phyloP scores from a whole-genome alignment of 2,888 invertebrate species.

The Apamea epomidion region DNA sequence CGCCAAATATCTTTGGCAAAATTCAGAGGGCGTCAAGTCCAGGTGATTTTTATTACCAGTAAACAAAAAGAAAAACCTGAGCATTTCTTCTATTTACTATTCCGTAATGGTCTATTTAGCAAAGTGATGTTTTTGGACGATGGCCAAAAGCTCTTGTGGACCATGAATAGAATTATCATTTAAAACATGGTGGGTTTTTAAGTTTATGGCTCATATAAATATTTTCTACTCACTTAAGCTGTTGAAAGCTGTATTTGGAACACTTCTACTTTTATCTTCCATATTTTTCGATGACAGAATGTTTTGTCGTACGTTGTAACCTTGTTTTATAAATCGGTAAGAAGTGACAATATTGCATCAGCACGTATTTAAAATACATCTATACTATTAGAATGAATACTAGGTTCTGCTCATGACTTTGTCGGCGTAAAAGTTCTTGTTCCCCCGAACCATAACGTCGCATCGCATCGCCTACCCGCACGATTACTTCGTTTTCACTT shows the following conservation, averaged over 20 bases:
- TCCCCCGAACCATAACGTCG: too few species aligned
- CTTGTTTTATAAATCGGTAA: conserved; percentile 1
- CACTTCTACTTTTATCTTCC: neutral
- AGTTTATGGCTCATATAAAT: conserved; percentile 15
- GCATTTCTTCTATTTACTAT: conserved; percentile 7
- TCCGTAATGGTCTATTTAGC: conserved; percentile 2
- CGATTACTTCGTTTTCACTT: too few species aligned
- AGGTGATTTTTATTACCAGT: neutral
- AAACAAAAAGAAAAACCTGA: neutral
- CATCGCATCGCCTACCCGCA: too few species aligned
- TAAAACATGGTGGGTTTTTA: conserved; percentile 10
- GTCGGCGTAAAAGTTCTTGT: too few species aligned
- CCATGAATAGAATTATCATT: conserved; percentile 30
- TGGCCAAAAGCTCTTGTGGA: conserved; percentile 21
- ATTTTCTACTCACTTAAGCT: neutral
- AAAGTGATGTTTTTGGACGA: conserved; percentile 24
- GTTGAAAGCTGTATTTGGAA: neutral
- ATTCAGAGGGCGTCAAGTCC: neutral
- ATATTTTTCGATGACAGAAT: neutral
- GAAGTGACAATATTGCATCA: conserved; percentile 6
- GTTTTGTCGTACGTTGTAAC: neutral
- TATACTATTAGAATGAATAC: neutral
- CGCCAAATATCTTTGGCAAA: neutral
- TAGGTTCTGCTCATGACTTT: too few species aligned
- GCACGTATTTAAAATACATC: neutral